Percentiles rank a stretch among this genome's conserved stretches.
These are phyloP conservation scores for Macrotus californicus DNA, from an alignment of 2,113 vertebrate genomes.

Conservation along the genomic window DNA sequence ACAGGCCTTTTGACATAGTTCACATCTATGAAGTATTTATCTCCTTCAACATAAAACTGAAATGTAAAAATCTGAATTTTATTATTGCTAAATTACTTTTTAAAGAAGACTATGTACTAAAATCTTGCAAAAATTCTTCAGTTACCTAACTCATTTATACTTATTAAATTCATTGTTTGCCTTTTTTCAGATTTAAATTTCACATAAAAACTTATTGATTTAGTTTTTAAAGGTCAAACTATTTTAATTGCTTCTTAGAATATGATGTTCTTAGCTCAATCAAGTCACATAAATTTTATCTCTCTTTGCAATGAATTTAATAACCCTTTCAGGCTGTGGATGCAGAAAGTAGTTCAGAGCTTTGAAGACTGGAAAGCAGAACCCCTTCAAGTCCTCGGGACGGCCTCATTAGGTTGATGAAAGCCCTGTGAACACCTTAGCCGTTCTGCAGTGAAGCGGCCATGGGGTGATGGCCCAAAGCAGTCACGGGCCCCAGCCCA, in stretches of 20 bases:
- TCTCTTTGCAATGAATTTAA: constrained; percentile 56
- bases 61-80: neutral
- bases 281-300: constrained; percentile 45
- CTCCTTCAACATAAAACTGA: neutral
- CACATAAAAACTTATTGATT: constrained; percentile 32
- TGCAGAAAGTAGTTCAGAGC: constrained; percentile 44
- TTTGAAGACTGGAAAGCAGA: constrained; percentile 65
- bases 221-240: constrained; percentile 61
- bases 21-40: neutral
- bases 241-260: constrained; percentile 61
- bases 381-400: neutral
- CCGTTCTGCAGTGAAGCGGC: neutral
- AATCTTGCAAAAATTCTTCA: neutral
- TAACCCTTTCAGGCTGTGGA: constrained; percentile 42
- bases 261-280: constrained; percentile 52
- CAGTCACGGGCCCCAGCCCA: neutral
- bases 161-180: constrained; percentile 48
- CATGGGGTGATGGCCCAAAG: neutral
- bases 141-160: constrained; percentile 52
- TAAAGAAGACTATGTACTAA: constrained; percentile 46
- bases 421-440: constrained; percentile 38
- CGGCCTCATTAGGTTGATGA: constrained; percentile 62
- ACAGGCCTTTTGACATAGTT: neutral
- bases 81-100: constrained; percentile 9
- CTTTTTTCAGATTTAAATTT: constrained; percentile 41